These are phyloP conservation scores for Brenthis daphne DNA, from an alignment of 2,888 invertebrate species.

Conservation along the genomic window DNA sequence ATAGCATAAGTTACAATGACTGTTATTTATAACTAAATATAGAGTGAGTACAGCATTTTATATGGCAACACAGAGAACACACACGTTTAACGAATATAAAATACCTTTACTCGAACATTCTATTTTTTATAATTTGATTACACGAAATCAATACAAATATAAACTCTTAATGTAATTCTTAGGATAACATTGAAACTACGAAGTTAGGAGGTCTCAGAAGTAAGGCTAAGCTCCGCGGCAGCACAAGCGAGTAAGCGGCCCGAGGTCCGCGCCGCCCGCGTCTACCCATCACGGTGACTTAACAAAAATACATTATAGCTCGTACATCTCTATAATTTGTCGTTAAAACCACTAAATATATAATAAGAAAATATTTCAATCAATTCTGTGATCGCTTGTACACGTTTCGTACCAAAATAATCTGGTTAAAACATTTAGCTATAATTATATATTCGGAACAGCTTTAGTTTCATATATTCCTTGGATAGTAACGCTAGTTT, in stretches of 20 bases:
- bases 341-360: conserved; percentile 57
- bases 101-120: neutral
- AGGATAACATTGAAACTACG: conserved; percentile 12
- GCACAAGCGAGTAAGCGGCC: no score
- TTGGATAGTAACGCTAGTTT: conserved; percentile 42
- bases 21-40: no score
- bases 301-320: conserved; percentile 34
- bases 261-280: no score
- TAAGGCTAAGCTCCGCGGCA: conserved; percentile 6
- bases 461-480: conserved; percentile 44
- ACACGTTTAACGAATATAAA: neutral
- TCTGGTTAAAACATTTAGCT: conserved; percentile 60
- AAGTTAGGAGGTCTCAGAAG: conserved; percentile 11
- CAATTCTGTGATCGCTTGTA: conserved; percentile 48
- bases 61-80: neutral
- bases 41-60: no score
- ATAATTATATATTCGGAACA: conserved; percentile 51
- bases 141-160: conserved; percentile 8
- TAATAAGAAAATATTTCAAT: conserved; percentile 68
- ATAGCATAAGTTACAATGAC: no score
- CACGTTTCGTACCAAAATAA: conserved; percentile 56
- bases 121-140: conserved; percentile 8
- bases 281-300: conserved; percentile 25
- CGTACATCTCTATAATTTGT: conserved; percentile 34
- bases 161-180: conserved; percentile 5